Evolutionary conservation across 2,888 invertebrate genomes (phyloP).

Genomic region (Hyppa rectilinea): DNA sequence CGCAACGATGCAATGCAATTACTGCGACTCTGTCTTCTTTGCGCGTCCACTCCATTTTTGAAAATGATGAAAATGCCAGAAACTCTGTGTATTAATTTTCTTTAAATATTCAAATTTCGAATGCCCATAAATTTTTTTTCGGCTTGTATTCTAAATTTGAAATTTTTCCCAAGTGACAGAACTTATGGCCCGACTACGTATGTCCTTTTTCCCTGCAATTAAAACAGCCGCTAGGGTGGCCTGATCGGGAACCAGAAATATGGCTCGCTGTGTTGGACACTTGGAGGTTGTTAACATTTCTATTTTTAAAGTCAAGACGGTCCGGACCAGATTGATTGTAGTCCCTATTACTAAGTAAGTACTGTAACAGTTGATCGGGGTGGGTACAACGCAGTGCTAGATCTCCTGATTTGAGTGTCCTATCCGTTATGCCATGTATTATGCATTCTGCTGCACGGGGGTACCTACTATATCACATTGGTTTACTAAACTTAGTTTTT

Average conservation of each 20-base stretch:
- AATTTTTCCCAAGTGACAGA: too few relatives aligned
- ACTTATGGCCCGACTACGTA: too few relatives aligned
- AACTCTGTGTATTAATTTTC: too few relatives aligned
- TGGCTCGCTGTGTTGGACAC: background rate
- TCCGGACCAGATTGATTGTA: background rate
- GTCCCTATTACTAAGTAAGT: background rate
- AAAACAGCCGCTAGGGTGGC: background rate
- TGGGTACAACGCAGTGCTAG: too few relatives aligned
- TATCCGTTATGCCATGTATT: constrained; percentile 1
- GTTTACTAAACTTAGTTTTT: background rate
- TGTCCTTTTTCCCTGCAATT: background rate
- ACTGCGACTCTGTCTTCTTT: too few relatives aligned
- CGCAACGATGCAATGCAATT: too few relatives aligned
- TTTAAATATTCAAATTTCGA: too few relatives aligned
- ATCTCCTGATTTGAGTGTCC: background rate
- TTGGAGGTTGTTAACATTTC: background rate
- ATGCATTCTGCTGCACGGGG: background rate
- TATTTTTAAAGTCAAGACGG: background rate
- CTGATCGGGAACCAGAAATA: background rate
- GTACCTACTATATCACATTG: background rate
- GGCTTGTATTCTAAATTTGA: too few relatives aligned
- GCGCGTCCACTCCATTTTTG: too few relatives aligned
- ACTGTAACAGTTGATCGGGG: too few relatives aligned
- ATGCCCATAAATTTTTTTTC: too few relatives aligned
- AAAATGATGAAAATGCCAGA: too few relatives aligned